Conservation (phyloP, 2,888 invertebrate species). For the Cetonia aurata region DNA sequence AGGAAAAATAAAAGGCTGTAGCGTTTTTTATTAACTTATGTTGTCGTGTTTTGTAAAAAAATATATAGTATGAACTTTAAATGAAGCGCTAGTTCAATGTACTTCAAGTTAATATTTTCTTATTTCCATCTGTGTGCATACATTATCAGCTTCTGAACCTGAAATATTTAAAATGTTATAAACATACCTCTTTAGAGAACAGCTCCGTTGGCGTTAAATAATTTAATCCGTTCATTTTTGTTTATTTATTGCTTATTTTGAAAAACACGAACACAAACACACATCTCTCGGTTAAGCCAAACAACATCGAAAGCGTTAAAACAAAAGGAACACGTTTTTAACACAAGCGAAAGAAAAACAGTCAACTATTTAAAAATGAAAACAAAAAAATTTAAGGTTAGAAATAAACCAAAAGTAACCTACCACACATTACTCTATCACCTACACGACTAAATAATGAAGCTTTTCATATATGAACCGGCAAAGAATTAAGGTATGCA, state of each 20-base stretch:
- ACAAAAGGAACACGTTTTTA: conserved; percentile 35
- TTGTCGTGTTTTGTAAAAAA: too few relatives aligned
- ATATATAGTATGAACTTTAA: too few relatives aligned
- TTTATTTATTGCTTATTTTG: conserved; percentile 39
- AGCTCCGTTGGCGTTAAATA: conserved; percentile 43
- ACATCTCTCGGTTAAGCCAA: conserved; percentile 36
- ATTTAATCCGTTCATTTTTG: conserved; percentile 44
- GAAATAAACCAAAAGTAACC: conserved; percentile 55
- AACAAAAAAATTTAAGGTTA: conserved; percentile 49
- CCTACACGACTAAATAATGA: conserved; percentile 59
- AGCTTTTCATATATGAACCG: conserved; percentile 50
- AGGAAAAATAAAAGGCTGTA: too few relatives aligned
- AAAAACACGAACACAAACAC: conserved; percentile 43
- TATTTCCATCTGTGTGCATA: not conserved
- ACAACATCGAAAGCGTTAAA: conserved; percentile 43
- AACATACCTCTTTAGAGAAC: conserved; percentile 46
- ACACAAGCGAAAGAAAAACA: conserved; percentile 42
- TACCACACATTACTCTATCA: conserved; percentile 59
- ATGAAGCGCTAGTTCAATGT: conserved; percentile 16
- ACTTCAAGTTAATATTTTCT: conserved; percentile 15
- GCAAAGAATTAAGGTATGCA: conserved; percentile 35
- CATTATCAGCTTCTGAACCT: not conserved
- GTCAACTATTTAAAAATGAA: conserved; percentile 36
- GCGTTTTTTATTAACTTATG: too few relatives aligned
- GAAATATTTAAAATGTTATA: not conserved